These are phyloP conservation scores for Rhinolophus sinicus DNA, from an alignment of 2,113 vertebrate species.

Conservation along the genomic window DNA sequence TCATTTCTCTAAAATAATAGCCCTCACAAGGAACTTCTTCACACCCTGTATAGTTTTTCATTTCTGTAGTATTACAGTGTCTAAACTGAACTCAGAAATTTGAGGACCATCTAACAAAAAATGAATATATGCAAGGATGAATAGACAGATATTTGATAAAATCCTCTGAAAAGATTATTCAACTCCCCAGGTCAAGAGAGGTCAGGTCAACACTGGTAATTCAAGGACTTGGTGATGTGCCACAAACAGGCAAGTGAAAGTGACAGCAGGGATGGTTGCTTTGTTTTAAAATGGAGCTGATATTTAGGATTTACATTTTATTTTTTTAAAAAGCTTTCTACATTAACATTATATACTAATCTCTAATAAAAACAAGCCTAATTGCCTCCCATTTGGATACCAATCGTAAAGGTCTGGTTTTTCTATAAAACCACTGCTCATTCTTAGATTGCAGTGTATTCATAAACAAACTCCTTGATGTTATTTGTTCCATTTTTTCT, in stretches of 20 bases:
- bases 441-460: conserved; percentile 36
- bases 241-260: background rate
- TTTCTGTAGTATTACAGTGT: background rate
- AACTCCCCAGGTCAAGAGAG: background rate
- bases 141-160: background rate
- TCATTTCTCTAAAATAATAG: background rate
- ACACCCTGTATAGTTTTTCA: background rate
- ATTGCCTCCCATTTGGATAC: background rate
- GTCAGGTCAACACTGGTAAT: background rate
- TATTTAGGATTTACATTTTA: conserved; percentile 48
- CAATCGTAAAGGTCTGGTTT: background rate
- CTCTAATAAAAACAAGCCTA: conserved; percentile 29
- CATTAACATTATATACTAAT: background rate
- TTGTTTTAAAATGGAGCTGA: background rate
- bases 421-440: background rate
- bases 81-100: conserved; percentile 26
- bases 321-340: background rate
- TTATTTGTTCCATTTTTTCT: conserved; percentile 63
- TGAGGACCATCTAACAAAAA: background rate
- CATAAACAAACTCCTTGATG: conserved; percentile 73
- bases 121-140: background rate
- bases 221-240: background rate
- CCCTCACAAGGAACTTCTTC: background rate
- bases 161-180: background rate
- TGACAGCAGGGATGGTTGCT: background rate